Evolutionary conservation across 2,113 vertebrate genomes (phyloP).

Genomic region (Pangasianodon gigas): DNA sequence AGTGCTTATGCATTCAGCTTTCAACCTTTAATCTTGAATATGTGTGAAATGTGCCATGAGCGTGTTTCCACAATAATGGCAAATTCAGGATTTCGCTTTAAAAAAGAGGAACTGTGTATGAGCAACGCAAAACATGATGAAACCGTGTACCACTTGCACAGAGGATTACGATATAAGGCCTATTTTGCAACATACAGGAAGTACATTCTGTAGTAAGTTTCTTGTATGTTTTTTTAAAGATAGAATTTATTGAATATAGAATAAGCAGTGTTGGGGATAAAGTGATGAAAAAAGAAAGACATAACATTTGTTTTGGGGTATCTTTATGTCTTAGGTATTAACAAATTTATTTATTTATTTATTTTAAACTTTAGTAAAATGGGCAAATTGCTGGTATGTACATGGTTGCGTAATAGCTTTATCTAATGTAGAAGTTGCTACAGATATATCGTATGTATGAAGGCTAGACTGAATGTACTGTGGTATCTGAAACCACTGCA

Average conservation of each 20-base stretch:
- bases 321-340: background rate
- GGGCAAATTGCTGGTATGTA: background rate
- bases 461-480: background rate
- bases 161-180: background rate
- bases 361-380: background rate
- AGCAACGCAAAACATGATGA: background rate
- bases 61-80: background rate
- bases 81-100: background rate
- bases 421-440: background rate
- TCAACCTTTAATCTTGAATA: background rate
- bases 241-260: background rate
- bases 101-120: background rate
- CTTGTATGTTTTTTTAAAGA: background rate
- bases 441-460: background rate
- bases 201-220: background rate
- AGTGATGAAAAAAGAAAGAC: background rate
- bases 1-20: background rate
- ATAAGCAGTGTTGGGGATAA: background rate
- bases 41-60: background rate
- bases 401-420: background rate
- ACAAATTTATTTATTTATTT: background rate
- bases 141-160: background rate
- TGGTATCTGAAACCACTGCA: background rate
- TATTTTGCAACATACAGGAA: slow-evolving; percentile 8
- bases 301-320: background rate